Evolutionary conservation across 1,140 invertebrate species (phyloP), one percentile per base, ranked within the genome.

Genomic region (Pemphigus obesinymphae): DNA sequence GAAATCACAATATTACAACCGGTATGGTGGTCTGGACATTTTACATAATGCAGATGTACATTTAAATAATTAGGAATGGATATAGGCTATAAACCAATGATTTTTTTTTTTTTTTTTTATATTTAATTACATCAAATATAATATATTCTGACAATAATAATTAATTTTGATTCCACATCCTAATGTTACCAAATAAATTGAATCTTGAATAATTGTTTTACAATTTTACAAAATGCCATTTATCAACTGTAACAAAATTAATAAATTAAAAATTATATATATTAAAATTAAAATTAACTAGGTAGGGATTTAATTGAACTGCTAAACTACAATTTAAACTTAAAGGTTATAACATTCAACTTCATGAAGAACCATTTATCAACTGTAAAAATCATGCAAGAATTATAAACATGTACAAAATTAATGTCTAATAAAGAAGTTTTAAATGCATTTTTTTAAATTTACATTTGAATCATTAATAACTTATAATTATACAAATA

Each of bases 211-310:
- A 23, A 58, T 17, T 20, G 26, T 29, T 40, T 80, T 80, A 80
- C 13, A 80, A 63, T 61, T 80, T 80, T 80, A 80, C 6, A 80
- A 61, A 80, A 63, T 80, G 76, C 76, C 76, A 80, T 80, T 80
- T 80, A 80, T 80, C 55, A 58, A 80, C 76, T 80, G 76, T 15
- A 80, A 80, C 76, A 80, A 29, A 80, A 61, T n/a, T n/a, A n/a
- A n/a, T n/a, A n/a, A n/a, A n/a, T n/a, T n/a, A n/a, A 80, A 17
- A 63, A 15, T 45, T 45, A 70, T 3, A 70, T 8, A 29, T 0
- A 20, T 63, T 31, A 31, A 29, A 20, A 61, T 23, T 40, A 66
- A 23, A 23, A 37, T 37, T 13, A 37, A n/a, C n/a, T n/a, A n/a
- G n/a, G n/a, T n/a, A n/a, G 37, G 13, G 0, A 34, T 31, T 7